A percentile compares a stretch with the other conserved stretches of the same genome.
These are phyloP conservation scores for Antennarius maculatus DNA, from an alignment of 2,797 vertebrate genomes.

Conservation along the genomic window DNA sequence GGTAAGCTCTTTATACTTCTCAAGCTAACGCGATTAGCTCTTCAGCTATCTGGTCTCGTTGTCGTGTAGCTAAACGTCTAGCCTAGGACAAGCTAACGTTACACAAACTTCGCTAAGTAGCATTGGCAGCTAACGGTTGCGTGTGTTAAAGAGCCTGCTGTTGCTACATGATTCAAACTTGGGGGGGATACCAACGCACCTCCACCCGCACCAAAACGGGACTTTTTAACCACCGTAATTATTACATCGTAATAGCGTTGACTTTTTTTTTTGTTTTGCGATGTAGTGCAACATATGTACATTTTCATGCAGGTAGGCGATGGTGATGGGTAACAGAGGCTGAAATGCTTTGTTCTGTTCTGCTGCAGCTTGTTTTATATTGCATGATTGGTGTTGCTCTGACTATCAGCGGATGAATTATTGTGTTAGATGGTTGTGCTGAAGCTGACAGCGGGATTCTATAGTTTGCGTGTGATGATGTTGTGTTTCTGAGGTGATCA, in stretches of 20 bases:
- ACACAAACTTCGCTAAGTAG: neutral
- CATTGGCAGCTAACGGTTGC: conserved; percentile 9
- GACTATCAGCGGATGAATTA: neutral
- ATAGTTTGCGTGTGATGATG: conserved; percentile 5
- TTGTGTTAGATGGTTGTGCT: neutral
- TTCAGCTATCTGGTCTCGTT: neutral
- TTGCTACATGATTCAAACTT: conserved; percentile 13
- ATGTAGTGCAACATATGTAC: conserved; percentile 1
- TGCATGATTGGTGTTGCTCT: conserved; percentile 6
- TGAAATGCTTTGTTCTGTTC: conserved; percentile 60
- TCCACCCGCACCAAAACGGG: neutral
- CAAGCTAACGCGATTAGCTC: no score
- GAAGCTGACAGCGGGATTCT: neutral
- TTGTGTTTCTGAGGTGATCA: conserved; percentile 20
- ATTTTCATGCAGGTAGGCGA: conserved; percentile 50
- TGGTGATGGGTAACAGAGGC: conserved; percentile 13
- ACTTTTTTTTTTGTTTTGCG: neutral
- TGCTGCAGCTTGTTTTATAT: conserved; percentile 35
- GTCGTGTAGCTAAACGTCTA: neutral
- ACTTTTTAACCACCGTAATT: no score
- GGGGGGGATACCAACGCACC: neutral
- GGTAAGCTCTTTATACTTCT: conserved; percentile 53
- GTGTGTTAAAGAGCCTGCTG: conserved; percentile 43
- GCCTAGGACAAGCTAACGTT: conserved; percentile 1
- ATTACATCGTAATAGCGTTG: no score